Percentiles rank a stretch among this genome's conserved stretches.
Conservation (phyloP, 2,113 vertebrate genomes). For the Zosterops japonicus region DNA sequence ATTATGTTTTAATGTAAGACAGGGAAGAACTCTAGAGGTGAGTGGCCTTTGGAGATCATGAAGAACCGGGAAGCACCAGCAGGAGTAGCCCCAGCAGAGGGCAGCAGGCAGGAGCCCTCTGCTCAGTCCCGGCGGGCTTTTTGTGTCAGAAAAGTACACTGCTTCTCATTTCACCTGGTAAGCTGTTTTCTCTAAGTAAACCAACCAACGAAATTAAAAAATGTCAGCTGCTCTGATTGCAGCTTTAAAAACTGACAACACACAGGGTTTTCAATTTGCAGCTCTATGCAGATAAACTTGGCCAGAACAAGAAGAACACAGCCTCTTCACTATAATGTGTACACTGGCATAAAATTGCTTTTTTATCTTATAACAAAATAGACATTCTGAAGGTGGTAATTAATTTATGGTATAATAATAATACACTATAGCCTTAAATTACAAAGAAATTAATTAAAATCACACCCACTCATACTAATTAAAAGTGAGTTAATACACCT, state of each 20-base stretch:
- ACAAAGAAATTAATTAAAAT: not conserved
- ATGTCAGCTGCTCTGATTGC: fast-evolving
- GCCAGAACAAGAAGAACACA: not conserved
- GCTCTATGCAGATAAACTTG: not conserved
- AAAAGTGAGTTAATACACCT: not conserved
- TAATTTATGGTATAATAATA: not conserved
- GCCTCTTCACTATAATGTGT: not conserved
- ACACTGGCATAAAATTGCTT: not conserved
- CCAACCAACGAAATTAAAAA: not conserved
- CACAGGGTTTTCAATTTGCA: not conserved
- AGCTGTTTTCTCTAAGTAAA: not conserved
- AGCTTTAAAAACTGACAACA: not conserved
- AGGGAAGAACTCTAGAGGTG: not conserved
- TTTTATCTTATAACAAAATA: not conserved
- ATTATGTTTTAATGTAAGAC: not conserved
- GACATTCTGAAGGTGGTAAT: not conserved
- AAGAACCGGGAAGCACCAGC: not conserved
- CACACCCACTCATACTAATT: not conserved
- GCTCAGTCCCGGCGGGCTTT: not conserved
- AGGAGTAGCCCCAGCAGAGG: constrained; percentile 17
- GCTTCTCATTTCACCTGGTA: not conserved
- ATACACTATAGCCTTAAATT: not conserved
- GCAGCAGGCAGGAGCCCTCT: not conserved
- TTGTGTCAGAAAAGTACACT: not conserved
- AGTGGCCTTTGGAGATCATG: not conserved